These are phyloP conservation scores for Microlaimidae sp. DNA, from an alignment of 2,888 invertebrate species.

Conservation along the genomic window DNA sequence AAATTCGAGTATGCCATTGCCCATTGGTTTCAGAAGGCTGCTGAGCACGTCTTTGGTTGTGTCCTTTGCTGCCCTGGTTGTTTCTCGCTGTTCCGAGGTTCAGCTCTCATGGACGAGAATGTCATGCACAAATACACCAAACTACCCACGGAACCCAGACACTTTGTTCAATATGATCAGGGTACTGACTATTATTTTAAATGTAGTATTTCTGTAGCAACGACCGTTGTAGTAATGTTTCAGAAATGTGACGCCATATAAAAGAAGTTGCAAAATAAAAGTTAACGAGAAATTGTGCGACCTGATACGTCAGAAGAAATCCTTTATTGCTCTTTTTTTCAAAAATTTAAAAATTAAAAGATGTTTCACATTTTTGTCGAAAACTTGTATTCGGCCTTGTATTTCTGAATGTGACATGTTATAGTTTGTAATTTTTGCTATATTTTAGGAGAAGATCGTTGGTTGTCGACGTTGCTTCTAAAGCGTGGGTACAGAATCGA, in stretches of 20 bases:
- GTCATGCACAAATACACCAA: conserved; percentile 71
- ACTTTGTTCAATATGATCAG: conserved; percentile 80
- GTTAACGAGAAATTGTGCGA: too few relatives aligned
- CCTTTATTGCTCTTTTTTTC: too few relatives aligned
- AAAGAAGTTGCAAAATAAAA: too few relatives aligned
- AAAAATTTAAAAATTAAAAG: too few relatives aligned
- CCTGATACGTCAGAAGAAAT: too few relatives aligned
- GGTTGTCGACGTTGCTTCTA: conserved; percentile 41
- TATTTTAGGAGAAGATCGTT: conserved; percentile 40
- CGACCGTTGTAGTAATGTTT: too few relatives aligned
- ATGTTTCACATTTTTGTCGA: too few relatives aligned
- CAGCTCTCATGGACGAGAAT: conserved; percentile 71
- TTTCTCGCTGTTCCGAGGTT: conserved; percentile 61
- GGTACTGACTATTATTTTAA: conserved; percentile 45
- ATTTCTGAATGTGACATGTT: too few relatives aligned
- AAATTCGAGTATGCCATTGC: conserved; percentile 77
- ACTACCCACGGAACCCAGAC: conserved; percentile 50
- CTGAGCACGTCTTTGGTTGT: conserved; percentile 71
- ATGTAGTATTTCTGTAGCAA: too few relatives aligned
- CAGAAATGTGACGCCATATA: too few relatives aligned
- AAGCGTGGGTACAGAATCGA: conserved; percentile 41
- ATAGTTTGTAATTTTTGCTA: too few relatives aligned
- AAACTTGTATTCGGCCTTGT: too few relatives aligned
- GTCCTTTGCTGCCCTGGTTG: conserved; percentile 80
- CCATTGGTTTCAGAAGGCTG: conserved; percentile 80